Percentiles rank a stretch among this genome's conserved stretches.
phyloP scores from a whole-genome alignment of 35 echinoderm and acorn worm genomes.

The Nesometra sesokonis region DNA sequence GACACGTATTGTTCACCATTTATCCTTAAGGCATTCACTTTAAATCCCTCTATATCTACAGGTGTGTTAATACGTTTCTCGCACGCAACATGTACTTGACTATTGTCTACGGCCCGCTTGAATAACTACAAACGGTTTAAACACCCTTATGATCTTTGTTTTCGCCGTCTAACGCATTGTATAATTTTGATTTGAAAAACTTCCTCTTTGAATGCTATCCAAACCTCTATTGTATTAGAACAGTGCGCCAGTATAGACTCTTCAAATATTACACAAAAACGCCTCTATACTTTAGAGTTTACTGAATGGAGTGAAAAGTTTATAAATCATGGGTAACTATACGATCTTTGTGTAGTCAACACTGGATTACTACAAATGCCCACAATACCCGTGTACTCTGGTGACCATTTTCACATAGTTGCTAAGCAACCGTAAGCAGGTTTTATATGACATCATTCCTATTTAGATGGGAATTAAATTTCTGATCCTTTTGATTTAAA shows the following conservation, averaged over 20 bases:
- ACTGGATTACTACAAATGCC: not conserved
- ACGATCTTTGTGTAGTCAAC: not conserved
- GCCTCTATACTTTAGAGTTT: not conserved
- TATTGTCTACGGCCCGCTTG: not conserved
- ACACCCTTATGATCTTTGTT: not conserved
- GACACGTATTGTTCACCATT: not conserved
- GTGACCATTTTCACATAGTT: not conserved
- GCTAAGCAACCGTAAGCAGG: not conserved
- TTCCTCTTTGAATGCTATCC: not conserved
- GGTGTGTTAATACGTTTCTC: not conserved
- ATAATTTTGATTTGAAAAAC: not conserved
- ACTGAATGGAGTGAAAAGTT: not conserved
- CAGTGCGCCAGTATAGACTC: not conserved
- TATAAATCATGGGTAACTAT: not conserved
- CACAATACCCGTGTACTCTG: not conserved
- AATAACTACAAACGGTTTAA: not conserved
- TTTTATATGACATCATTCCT: too few relatives aligned
- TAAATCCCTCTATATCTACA: not conserved
- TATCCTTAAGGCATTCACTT: not conserved
- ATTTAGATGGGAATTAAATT: not conserved
- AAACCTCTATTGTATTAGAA: not conserved
- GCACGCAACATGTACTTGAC: not conserved
- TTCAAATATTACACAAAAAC: not conserved
- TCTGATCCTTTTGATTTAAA: not conserved
- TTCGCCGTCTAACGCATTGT: not conserved